Conservation (phyloP, 2,888 invertebrate genomes). For the Liodrosophila aerea region DNA sequence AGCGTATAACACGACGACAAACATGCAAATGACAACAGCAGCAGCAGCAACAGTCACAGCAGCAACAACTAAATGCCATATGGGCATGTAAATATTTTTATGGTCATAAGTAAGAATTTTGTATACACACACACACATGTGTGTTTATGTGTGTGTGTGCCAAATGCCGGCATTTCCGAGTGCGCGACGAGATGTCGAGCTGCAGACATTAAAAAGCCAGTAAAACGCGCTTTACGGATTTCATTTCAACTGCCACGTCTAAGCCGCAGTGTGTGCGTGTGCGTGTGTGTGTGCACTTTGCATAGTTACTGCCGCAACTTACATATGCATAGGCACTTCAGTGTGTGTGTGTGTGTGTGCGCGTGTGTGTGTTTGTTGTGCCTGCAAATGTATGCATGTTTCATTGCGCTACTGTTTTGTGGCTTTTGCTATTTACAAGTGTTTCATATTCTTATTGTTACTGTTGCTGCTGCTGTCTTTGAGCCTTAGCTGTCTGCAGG, state of each 20-base stretch:
- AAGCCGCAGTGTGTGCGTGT: not conserved
- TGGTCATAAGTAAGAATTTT: slow-evolving; percentile 77
- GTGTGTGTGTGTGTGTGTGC: slow-evolving; percentile 30
- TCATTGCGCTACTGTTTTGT: slow-evolving; percentile 73
- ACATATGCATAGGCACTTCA: slow-evolving; percentile 25
- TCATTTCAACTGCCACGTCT: slow-evolving; percentile 54
- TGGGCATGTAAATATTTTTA: slow-evolving; percentile 76
- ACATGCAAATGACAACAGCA: slow-evolving; percentile 72
- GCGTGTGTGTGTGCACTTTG: slow-evolving; percentile 52
- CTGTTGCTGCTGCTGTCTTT: not conserved
- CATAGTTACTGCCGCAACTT: slow-evolving; percentile 55
- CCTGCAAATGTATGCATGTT: slow-evolving; percentile 66
- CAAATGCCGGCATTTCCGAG: slow-evolving; percentile 50
- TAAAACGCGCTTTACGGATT: slow-evolving; percentile 78
- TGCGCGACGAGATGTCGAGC: slow-evolving; percentile 47
- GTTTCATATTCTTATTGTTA: slow-evolving; percentile 51
- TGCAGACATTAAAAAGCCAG: slow-evolving; percentile 74
- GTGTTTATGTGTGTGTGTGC: slow-evolving; percentile 26
- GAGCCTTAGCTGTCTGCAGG: too few relatives aligned
- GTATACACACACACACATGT: slow-evolving; percentile 40
- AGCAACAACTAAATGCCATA: slow-evolving; percentile 49
- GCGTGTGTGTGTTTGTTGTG: slow-evolving; percentile 24
- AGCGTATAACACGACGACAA: slow-evolving; percentile 58
- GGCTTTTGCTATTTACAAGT: slow-evolving; percentile 73
- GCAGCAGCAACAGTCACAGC: slow-evolving; percentile 31